Percentiles rank a stretch among this genome's conserved stretches.
Evolutionary conservation across 1,140 invertebrate genomes (phyloP).

Genomic region (Microplitis demolitor): DNA sequence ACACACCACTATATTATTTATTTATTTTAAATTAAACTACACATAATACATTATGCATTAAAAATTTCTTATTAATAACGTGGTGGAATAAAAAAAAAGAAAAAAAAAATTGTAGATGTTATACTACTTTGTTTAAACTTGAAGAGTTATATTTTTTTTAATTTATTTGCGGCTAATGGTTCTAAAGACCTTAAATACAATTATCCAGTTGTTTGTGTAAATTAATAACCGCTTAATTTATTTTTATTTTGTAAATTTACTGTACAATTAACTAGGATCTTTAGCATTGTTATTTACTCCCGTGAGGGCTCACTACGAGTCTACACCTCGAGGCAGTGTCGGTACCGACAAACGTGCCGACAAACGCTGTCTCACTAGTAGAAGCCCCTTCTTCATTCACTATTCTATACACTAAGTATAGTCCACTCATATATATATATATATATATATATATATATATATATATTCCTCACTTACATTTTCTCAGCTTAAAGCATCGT

Average conservation of each 20-base stretch:
- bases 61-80: too few relatives aligned
- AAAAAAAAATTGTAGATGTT: too few relatives aligned
- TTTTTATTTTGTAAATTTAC: background rate
- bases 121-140: too few relatives aligned
- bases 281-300: background rate
- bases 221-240: background rate
- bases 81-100: too few relatives aligned
- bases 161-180: too few relatives aligned
- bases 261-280: background rate
- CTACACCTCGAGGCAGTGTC: conserved; percentile 39
- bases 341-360: conserved; percentile 56
- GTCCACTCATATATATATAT: background rate
- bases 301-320: conserved; percentile 6
- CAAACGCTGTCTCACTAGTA: conserved; percentile 56
- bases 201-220: background rate
- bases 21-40: too few relatives aligned
- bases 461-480: conserved; percentile 5
- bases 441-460: background rate
- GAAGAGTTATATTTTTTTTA: too few relatives aligned
- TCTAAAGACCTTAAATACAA: too few relatives aligned
- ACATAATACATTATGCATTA: too few relatives aligned
- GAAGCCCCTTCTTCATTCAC: conserved; percentile 29
- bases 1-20: background rate
- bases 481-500: background rate
- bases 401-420: conserved; percentile 5